Conservation (phyloP, 1,140 invertebrate species). For the Acromyrmex heyeri region DNA sequence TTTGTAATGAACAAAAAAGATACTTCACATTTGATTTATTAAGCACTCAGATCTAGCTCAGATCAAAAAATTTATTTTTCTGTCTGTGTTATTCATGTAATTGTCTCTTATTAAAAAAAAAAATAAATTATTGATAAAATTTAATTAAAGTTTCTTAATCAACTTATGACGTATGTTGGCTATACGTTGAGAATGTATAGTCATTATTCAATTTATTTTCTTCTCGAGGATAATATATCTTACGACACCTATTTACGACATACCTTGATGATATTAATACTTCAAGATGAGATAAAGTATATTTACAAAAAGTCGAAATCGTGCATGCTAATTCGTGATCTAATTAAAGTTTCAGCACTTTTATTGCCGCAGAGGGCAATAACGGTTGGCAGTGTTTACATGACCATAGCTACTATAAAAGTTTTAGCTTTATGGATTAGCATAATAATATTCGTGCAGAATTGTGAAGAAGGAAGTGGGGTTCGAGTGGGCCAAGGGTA, state of each 20-base stretch:
- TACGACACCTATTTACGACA: background rate
- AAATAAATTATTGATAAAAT: background rate
- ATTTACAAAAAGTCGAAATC: slow-evolving; percentile 13
- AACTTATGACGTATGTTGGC: background rate
- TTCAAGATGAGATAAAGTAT: background rate
- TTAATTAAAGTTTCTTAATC: background rate
- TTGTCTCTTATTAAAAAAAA: too few relatives aligned
- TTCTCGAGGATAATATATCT: background rate
- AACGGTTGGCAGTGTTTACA: slow-evolving; percentile 40
- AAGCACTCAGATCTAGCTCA: too few relatives aligned
- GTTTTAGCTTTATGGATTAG: slow-evolving; percentile 53
- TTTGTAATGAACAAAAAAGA: background rate
- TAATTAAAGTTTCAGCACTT: slow-evolving; percentile 32
- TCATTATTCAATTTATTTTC: too few relatives aligned
- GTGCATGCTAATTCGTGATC: slow-evolving; percentile 42
- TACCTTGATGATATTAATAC: background rate
- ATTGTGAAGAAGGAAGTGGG: slow-evolving; percentile 30
- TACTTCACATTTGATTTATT: too few relatives aligned
- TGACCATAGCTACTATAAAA: slow-evolving; percentile 28
- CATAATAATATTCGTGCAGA: slow-evolving; percentile 68
- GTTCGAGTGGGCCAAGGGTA: slow-evolving; percentile 30
- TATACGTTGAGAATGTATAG: background rate
- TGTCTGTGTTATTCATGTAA: too few relatives aligned
- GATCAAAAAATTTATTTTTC: too few relatives aligned
- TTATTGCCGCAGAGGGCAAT: slow-evolving; percentile 18